Conservation (phyloP, 2,797 vertebrate species). For the Danio tinwini region DNA sequence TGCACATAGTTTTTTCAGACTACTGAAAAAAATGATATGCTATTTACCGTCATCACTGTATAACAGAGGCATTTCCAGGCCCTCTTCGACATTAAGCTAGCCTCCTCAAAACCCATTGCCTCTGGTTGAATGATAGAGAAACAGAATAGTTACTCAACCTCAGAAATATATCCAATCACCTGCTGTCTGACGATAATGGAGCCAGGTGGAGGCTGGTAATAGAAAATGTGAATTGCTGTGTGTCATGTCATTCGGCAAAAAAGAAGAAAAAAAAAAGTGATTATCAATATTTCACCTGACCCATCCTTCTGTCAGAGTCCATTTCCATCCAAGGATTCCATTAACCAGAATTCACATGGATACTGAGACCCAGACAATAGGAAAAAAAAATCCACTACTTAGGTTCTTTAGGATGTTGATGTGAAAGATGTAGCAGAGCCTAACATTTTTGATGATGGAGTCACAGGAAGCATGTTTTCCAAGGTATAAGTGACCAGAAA, state of each 20-base stretch:
- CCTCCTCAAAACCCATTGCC: conserved; percentile 38
- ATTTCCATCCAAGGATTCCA: conserved; percentile 64
- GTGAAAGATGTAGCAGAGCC: conserved; percentile 39
- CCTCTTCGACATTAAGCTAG: conserved; percentile 40
- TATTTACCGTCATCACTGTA: conserved; percentile 49
- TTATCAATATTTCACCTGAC: conserved; percentile 63
- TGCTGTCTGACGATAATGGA: conserved; percentile 62
- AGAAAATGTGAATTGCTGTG: conserved; percentile 62
- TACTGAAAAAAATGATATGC: conserved; percentile 39
- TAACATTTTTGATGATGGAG: conserved; percentile 37
- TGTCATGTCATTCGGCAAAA: conserved; percentile 50
- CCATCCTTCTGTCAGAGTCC: conserved; percentile 61
- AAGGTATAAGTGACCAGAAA: conserved; percentile 36
- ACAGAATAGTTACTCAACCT: conserved; percentile 57
- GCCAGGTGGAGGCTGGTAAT: conserved; percentile 63
- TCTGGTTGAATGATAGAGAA: conserved; percentile 47
- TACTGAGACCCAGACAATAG: conserved; percentile 49
- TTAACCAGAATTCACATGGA: conserved; percentile 55
- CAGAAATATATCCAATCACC: conserved; percentile 59
- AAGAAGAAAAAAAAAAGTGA: conserved; percentile 60
- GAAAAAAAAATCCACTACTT: conserved; percentile 39
- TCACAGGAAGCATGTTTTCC: not conserved
- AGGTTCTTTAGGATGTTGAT: conserved; percentile 45
- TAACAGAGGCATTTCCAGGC: conserved; percentile 50
- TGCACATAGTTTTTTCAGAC: not conserved